Percentiles rank a stretch among this genome's conserved stretches.
Conservation (phyloP, 2,888 invertebrate genomes). For the Drosophila neotestacea region DNA sequence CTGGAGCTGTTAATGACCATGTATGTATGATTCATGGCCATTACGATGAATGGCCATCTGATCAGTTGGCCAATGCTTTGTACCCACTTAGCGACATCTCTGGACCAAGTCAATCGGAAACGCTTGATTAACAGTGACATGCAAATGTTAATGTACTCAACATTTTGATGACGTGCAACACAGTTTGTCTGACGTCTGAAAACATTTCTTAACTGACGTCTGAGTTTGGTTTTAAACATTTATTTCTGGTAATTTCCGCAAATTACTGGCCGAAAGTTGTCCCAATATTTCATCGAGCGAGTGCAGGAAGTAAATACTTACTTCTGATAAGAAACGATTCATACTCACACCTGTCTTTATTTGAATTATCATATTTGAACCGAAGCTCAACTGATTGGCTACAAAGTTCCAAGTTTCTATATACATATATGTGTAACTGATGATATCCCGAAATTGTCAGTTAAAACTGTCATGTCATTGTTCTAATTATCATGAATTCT, state of each 20-base stretch:
- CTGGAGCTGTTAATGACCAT: constrained; percentile 2
- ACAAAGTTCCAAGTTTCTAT: no score
- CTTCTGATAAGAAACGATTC: constrained; percentile 30
- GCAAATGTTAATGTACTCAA: constrained; percentile 37
- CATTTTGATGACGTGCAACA: constrained; percentile 28
- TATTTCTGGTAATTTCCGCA: constrained; percentile 15
- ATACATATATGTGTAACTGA: neutral
- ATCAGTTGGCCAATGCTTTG: constrained; percentile 24
- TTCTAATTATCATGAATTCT: constrained; percentile 4
- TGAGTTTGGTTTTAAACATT: neutral
- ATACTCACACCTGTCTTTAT: constrained; percentile 19
- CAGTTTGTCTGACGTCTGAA: constrained; percentile 23
- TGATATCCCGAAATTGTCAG: constrained; percentile 8
- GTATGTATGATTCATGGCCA: constrained; percentile 44
- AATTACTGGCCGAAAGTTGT: constrained; percentile 4
- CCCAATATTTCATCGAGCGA: constrained; percentile 2
- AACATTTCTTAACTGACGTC: constrained; percentile 30
- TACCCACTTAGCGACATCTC: constrained; percentile 36
- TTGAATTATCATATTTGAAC: constrained; percentile 9
- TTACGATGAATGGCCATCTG: neutral
- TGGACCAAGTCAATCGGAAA: constrained; percentile 17
- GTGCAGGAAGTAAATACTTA: constrained; percentile 21
- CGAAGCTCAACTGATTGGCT: no score
- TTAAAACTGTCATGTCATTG: constrained; percentile 8
- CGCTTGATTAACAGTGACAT: constrained; percentile 41